Evolutionary conservation across 2,888 invertebrate genomes (phyloP), one percentile per base, ranked within the genome.

Genomic region (Thera britannica): DNA sequence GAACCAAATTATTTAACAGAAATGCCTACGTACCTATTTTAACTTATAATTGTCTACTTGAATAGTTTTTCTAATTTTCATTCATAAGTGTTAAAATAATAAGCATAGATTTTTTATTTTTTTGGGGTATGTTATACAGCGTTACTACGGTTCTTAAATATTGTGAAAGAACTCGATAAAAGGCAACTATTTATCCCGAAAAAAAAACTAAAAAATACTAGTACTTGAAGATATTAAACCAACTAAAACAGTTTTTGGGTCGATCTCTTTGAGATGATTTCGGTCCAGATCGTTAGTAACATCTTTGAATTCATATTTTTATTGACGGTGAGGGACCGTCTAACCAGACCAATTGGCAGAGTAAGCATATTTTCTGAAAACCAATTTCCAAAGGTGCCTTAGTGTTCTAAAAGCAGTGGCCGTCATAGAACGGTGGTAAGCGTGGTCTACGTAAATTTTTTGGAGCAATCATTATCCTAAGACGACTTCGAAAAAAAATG

Each of bases 321-420:
- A 63, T 63, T 63, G 57, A 46, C 9, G n/a, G n/a, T 23, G 6
- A 23, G 62, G 49, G 49, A 51, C 62, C 57, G 62, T 63, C 57
- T 63, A 63, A 57, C 55, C 36, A 55, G 62, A 41, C 54, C 23
- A 38, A 63, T 57, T 63, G 62, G 57, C 11, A 36, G 56, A 5
- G 49, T 36, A 44, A 62, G 34, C 57, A 62, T 67, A 62, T 65
- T 55, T 60, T 12, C 51, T 66, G 36, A 58, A 66, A 49, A 60
- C 46, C 58, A 35, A 23, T 48, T 58, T 34, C 44, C 44, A 35
- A 52, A 5, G 52, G 52, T 52, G 51, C 8, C 52, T 52, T 52
- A 34, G 52, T 34, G 23, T 52, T 52, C 52, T 34, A 3, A 23
- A 46, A 46, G 44, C 9, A 7, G 44, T 9, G 2, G 44, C 44